Evolutionary conservation across 2,888 invertebrate species (phyloP), one percentile per base, ranked within the genome.

Genomic region (Caenorhabditis sp.): DNA sequence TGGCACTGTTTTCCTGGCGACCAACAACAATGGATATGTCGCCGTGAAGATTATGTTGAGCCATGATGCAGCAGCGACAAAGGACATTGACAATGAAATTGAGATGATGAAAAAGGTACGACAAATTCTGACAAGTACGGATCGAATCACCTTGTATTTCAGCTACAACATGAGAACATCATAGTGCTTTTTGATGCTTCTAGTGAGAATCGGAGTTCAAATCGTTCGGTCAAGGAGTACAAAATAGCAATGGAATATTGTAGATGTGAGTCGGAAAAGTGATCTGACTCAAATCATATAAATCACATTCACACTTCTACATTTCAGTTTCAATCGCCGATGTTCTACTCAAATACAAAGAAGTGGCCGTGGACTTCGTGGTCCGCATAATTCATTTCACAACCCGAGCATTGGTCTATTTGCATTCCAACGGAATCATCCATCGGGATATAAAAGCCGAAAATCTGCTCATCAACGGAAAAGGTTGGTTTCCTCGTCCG

Each of bases 401-500:
- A 15, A 68, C 62, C 24, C 50, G 52, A 39, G 72, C 72, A 24
- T 20, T 78, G 27, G 56, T 65, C 11, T 78, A 61, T 56, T 20
- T 78, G 37, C 78, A 78, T 43, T 39, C 48, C 22, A 32, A 53
- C 13, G 63, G 59, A 32, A 56, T 73, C 22, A 78, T 48, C 35
- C 78, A 78, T 53, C 41, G 78, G 13, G 78, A 78, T 58, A 71
- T 78, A 37, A 78, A 78, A 58, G 72, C 78, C 9, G 78, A 78
- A 20, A 78, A 78, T 56, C 58, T 78, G n/a, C 59, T 78, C 32
- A 62, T 78, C 24, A 73, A 77, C 48, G 59, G 46, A 56, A 71
- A 77, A 55, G 71, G 76, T 77, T 41, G 7, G 63, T 62, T 26
- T 61, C 41, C n/a, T n/a, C n/a, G n/a, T 32, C 8, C 9, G 2